Conservation (phyloP, 2,888 invertebrate genomes). For the Synanthedon myopaeformis region DNA sequence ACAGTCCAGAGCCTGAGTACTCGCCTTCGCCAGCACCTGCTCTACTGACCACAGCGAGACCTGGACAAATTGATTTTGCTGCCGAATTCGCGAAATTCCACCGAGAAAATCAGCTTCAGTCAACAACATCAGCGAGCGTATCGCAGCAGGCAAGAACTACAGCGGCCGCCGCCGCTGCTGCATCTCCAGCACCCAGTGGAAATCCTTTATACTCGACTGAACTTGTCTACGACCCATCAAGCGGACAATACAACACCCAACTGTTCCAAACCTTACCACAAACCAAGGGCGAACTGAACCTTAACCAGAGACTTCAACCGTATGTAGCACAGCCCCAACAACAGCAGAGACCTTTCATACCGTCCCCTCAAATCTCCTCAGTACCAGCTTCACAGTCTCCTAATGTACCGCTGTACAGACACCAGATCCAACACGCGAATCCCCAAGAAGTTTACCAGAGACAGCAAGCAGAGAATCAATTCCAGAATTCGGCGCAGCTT, state of each 20-base stretch:
- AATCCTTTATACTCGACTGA: constrained; percentile 83
- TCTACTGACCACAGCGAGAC: constrained; percentile 32
- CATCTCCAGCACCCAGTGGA: constrained; percentile 48
- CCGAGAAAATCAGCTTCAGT: constrained; percentile 72
- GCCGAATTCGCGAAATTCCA: constrained; percentile 82
- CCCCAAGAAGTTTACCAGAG: constrained; percentile 69
- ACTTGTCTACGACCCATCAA: constrained; percentile 79
- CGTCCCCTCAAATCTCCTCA: constrained; percentile 70
- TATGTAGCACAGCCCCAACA: constrained; percentile 75
- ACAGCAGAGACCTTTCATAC: constrained; percentile 65
- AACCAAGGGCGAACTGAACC: constrained; percentile 76
- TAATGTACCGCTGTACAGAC: constrained; percentile 58
- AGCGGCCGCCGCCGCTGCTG: constrained; percentile 25
- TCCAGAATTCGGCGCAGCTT: constrained; percentile 74
- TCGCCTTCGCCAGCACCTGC: constrained; percentile 30
- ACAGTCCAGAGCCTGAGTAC: constrained; percentile 40
- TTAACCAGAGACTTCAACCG: constrained; percentile 81
- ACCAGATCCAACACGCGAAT: constrained; percentile 47
- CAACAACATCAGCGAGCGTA: constrained; percentile 54
- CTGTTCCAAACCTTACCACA: constrained; percentile 82
- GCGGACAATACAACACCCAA: constrained; percentile 83
- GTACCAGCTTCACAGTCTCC: constrained; percentile 39
- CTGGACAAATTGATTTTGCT: constrained; percentile 73
- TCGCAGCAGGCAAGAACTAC: constrained; percentile 45
- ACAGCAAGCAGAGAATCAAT: constrained; percentile 71